Base-by-base conservation (phyloP, 2,888 invertebrate genomes). In the Mesoligia furuncula region DNA sequence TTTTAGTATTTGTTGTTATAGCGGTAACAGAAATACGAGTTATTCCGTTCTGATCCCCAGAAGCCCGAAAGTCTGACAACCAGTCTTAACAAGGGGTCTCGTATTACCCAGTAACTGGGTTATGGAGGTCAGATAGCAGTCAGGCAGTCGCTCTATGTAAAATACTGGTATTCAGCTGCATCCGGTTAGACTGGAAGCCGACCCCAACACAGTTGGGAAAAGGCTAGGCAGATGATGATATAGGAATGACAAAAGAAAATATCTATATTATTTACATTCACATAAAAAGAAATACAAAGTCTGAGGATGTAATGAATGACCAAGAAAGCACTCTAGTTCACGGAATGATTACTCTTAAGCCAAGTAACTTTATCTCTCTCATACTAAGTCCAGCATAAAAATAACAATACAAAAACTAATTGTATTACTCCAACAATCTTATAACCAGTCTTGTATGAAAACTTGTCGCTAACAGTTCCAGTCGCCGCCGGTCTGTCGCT, bases 401-500 rank as follows among this genome's bases (percentile, higher is more conserved):
- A 73, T 68, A 81, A 73, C 64, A 64, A 54, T 42, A 77, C 73
- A 77, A 45, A 74, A 85, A 62, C 65, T 77, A 81, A 82, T 85
- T 82, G 65, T 82, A 76, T 82, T 69, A 71, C 73, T 81, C 13
- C n/a, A 36, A 54, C 54, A 54, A 68, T 76, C 45, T 57, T 51
- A 80, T 75, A 62, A 61, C n/a, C 65, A 73, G 69, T 59, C 20
- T 59, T 70, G 67, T 87, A 75, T 42, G 59, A 64, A 70, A 65
- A 36, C 74, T 71, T n/a, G 72, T 81, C 39, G 59, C 69, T 70
- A 78, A 65, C 64, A 71, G 73, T 77, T 65, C 45, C n/a, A 31
- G 31, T 31, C 42, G 84, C 74, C 80, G 85, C 75, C 87, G 24
- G 67, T 57, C 65, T 75, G 87, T 76, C 87, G 74, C 69, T 84